These are phyloP conservation scores for Syngnathus rostellatus DNA, from an alignment of 2,797 vertebrate genomes.

Conservation along the genomic window DNA sequence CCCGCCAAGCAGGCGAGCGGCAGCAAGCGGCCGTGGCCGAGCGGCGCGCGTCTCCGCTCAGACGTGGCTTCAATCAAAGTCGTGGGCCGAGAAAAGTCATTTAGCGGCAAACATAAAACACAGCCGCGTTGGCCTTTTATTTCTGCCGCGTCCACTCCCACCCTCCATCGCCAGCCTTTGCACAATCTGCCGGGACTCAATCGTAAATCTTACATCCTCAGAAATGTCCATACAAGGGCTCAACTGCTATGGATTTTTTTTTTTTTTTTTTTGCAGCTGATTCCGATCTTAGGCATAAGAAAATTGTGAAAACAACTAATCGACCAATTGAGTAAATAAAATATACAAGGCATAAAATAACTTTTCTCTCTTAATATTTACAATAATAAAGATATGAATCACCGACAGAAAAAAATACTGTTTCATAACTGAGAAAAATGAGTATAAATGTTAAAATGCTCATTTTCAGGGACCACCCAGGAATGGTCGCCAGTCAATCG, in stretches of 20 bases:
- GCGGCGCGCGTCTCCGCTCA: constrained; percentile 42
- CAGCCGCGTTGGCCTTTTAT: constrained; percentile 51
- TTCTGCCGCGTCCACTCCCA: constrained; percentile 5
- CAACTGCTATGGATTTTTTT: not conserved
- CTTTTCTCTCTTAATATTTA: no score
- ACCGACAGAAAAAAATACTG: no score
- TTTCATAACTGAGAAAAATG: no score
- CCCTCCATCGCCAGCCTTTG: not conserved
- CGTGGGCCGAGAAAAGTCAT: constrained; percentile 37
- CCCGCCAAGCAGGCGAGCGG: constrained; percentile 26
- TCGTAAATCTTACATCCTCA: not conserved
- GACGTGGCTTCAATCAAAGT: constrained; percentile 58
- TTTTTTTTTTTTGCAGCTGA: not conserved
- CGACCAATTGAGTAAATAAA: no score
- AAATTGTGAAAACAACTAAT: no score
- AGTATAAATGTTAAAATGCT: no score
- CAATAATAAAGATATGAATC: no score
- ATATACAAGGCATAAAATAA: no score
- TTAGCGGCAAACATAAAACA: constrained; percentile 64
- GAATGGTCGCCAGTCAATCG: no score
- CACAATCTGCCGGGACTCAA: not conserved
- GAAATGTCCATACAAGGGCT: not conserved
- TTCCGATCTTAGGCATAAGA: no score
- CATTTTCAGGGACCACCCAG: no score
- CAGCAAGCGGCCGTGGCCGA: constrained; percentile 2